A percentile compares a stretch with the other conserved stretches of the same genome.
Conservation (phyloP, 2,888 invertebrate species). For the Corythucha ciliata region DNA sequence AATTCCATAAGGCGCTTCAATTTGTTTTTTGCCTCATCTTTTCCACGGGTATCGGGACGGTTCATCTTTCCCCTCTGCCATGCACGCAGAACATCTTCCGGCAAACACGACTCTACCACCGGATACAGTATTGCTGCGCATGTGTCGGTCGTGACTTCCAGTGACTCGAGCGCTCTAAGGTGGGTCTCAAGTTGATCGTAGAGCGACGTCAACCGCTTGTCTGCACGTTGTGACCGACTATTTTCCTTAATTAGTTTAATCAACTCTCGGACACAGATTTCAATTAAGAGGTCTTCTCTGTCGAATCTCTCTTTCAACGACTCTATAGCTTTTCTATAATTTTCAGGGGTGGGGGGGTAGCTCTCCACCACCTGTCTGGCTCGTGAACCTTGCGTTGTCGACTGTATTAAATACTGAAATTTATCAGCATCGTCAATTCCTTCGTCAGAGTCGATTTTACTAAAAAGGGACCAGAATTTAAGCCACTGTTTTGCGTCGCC, state of each 20-base stretch:
- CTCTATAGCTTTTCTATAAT: not conserved
- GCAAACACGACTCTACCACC: conserved; percentile 3
- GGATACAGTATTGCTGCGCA: conserved; percentile 8
- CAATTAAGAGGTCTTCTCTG: not conserved
- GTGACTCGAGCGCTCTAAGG: not conserved
- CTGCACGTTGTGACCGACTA: not conserved
- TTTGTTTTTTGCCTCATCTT: too few relatives aligned
- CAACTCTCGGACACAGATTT: not conserved
- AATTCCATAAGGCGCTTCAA: too few relatives aligned
- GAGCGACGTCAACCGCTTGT: not conserved
- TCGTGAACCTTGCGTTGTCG: not conserved
- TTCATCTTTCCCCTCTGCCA: too few relatives aligned
- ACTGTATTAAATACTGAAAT: conserved; percentile 2
- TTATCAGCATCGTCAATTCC: conserved; percentile 1
- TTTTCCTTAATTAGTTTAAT: not conserved
- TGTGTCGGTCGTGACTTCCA: not conserved
- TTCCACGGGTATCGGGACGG: too few relatives aligned
- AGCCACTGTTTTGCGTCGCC: conserved; percentile 1
- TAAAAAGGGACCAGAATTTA: not conserved
- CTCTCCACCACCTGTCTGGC: not conserved
- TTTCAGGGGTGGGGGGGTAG: not conserved
- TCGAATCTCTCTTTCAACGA: not conserved
- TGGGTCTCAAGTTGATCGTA: not conserved
- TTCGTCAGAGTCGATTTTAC: conserved; percentile 1
- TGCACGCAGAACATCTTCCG: not conserved